Conservation (phyloP, 2,113 vertebrate genomes). For the Psilopsiagon aurifrons region DNA sequence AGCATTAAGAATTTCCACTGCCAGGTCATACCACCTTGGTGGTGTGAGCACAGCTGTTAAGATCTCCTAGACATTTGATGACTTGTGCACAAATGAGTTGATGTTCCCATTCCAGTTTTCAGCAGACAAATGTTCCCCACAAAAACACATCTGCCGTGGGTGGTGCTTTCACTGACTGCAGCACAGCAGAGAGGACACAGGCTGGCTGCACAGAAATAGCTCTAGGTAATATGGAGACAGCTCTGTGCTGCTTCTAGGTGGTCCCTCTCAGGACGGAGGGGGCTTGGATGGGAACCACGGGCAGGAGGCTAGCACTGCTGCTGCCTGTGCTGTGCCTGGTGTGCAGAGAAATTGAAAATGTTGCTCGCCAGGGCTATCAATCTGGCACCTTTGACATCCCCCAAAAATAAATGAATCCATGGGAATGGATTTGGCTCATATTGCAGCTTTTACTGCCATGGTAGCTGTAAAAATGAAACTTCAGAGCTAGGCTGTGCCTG, state of each 20-base stretch:
- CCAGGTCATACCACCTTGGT: conserved; percentile 30
- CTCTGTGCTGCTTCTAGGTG: conserved; percentile 2
- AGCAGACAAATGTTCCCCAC: neutral
- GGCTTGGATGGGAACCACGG: conserved; percentile 24
- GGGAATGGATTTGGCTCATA: conserved; percentile 51
- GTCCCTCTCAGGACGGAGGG: neutral
- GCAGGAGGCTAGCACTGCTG: conserved; percentile 58
- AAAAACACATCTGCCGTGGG: conserved; percentile 26
- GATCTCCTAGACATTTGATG: conserved; percentile 3
- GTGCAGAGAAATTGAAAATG: conserved; percentile 60
- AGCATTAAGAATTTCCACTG: conserved; percentile 42
- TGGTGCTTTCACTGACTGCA: neutral
- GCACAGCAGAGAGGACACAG: conserved; percentile 11
- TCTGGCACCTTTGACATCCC: conserved; percentile 61
- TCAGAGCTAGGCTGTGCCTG: conserved; percentile 9
- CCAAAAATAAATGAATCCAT: conserved; percentile 46
- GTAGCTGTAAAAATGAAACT: conserved; percentile 35
- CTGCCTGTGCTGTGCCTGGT: conserved; percentile 33
- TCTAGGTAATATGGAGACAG: neutral
- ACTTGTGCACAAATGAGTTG: conserved; percentile 5
- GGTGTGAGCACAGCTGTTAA: conserved; percentile 29
- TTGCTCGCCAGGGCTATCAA: conserved; percentile 57
- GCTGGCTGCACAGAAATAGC: conserved; percentile 24
- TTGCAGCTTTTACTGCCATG: neutral
- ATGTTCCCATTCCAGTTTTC: neutral